Conservation (phyloP, 2,888 invertebrate species). For the Steinernema scapterisci region DNA sequence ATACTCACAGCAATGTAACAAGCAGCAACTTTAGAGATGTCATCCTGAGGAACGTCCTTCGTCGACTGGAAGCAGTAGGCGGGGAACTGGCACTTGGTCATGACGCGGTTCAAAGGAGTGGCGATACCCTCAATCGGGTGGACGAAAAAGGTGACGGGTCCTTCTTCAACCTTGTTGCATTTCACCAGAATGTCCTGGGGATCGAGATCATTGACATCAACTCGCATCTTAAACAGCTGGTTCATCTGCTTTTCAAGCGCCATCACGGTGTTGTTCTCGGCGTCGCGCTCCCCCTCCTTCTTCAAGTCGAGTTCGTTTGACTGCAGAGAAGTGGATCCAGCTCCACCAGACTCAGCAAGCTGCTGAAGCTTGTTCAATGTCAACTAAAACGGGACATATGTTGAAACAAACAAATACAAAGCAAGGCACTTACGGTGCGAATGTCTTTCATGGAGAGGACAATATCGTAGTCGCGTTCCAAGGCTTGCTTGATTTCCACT, state of each 20-base stretch:
- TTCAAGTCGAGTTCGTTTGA: constrained; percentile 60
- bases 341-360: constrained; percentile 66
- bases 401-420: not conserved
- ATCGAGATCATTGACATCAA: constrained; percentile 71
- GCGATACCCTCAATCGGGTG: constrained; percentile 85
- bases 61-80: constrained; percentile 67
- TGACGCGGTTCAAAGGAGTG: constrained; percentile 72
- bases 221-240: constrained; percentile 67
- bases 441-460: constrained; percentile 80
- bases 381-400: constrained; percentile 69
- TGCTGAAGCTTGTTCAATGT: constrained; percentile 79
- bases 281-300: constrained; percentile 63
- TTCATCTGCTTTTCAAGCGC: constrained; percentile 67
- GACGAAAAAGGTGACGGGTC: constrained; percentile 71
- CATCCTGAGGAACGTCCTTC: constrained; percentile 62
- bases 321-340: constrained; percentile 54
- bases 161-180: constrained; percentile 62
- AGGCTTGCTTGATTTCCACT: constrained; percentile 84
- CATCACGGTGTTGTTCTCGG: constrained; percentile 61
- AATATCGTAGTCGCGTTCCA: constrained; percentile 78
- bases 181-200: constrained; percentile 66
- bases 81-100: constrained; percentile 73
- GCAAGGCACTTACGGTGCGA: constrained; percentile 49
- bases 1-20: constrained; percentile 59
- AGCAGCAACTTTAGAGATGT: constrained; percentile 64